These are phyloP conservation scores for Drosophila paramelanica DNA, from an alignment of 2,888 invertebrate genomes.

Conservation along the genomic window DNA sequence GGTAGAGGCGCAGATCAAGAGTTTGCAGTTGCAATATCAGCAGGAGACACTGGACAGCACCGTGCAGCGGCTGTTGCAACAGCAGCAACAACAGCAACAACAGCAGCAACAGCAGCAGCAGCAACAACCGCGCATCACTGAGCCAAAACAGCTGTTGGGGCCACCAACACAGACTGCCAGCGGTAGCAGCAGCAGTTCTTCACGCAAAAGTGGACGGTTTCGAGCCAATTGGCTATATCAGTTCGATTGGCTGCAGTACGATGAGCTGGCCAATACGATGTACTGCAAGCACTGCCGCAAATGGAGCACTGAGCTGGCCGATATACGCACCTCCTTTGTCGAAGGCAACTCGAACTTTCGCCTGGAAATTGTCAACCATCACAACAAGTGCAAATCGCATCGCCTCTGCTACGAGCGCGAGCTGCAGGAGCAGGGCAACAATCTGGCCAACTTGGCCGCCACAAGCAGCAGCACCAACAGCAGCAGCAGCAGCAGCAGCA, in stretches of 20 bases:
- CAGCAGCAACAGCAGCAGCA: constrained; percentile 86
- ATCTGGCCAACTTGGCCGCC: constrained; percentile 43
- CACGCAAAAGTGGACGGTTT: constrained; percentile 88
- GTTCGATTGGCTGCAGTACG: constrained; percentile 91
- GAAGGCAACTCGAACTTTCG: constrained; percentile 91
- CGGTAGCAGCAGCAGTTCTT: constrained; percentile 20
- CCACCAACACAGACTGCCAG: constrained; percentile 14
- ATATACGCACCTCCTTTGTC: constrained; percentile 92
- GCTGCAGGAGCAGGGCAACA: constrained; percentile 71
- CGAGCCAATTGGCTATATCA: constrained; percentile 89
- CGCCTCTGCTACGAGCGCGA: constrained; percentile 88
- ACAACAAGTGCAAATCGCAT: constrained; percentile 92
- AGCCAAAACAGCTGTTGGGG: constrained; percentile 74
- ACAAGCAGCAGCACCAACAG: constrained; percentile 6
- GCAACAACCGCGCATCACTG: constrained; percentile 2
- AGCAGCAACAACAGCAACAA: constrained; percentile 81
- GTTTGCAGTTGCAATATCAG: constrained; percentile 77
- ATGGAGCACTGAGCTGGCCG: constrained; percentile 89
- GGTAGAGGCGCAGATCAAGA: constrained; percentile 78
- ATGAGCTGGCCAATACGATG: constrained; percentile 89
- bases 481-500: constrained; percentile 12
- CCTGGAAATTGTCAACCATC: constrained; percentile 91
- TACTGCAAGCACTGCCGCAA: constrained; percentile 90
- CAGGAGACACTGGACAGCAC: constrained; percentile 71
- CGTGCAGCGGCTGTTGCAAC: constrained; percentile 71